Base-by-base conservation (phyloP, 2,888 invertebrate species). In the Folsomia candida region DNA sequence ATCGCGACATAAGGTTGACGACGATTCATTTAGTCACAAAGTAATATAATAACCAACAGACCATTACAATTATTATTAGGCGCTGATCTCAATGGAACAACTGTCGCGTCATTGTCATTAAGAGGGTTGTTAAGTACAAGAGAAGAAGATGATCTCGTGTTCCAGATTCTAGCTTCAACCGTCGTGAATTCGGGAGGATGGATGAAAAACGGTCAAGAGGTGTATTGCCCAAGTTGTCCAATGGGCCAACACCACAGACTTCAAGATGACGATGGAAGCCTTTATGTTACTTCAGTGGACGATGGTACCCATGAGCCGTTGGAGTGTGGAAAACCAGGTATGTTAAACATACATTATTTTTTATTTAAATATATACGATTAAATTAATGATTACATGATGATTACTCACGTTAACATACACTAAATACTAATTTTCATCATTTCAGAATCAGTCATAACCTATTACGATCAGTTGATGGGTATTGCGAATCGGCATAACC, bases 401-500 rank as follows among this genome's bases (percentile, higher is more conserved):
- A n/a, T n/a, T n/a, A n/a, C n/a, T n/a, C n/a, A n/a, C n/a, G n/a
- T n/a, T n/a, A n/a, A n/a, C n/a, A n/a, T n/a, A n/a, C n/a, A n/a
- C n/a, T n/a, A n/a, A n/a, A n/a, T n/a, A n/a, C n/a, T n/a, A n/a
- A n/a, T n/a, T 47, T 47, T 18, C 47, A 47, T 82, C 18, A n/a
- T n/a, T n/a, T n/a, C n/a, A n/a, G n/a, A n/a, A n/a, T n/a, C n/a
- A n/a, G n/a, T n/a, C n/a, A n/a, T n/a, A n/a, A 94, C 94, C 2
- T 91, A 91, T 82, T 94, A 93, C 84, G 94, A 94, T 83, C 92
- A 92, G 83, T 85, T 94, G 72, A 89, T 91, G 66, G 94, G 94
- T 22, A 90, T 94, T 47, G 89, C 91, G n/a, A 89, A 92, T 81
- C 86, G 93, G 74, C 89, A 91, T 80, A 88, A 89, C 81, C 93